Percentiles rank a stretch among this genome's conserved stretches.
Conservation (phyloP, 2,113 vertebrate species). For the Struthidea cinerea region DNA sequence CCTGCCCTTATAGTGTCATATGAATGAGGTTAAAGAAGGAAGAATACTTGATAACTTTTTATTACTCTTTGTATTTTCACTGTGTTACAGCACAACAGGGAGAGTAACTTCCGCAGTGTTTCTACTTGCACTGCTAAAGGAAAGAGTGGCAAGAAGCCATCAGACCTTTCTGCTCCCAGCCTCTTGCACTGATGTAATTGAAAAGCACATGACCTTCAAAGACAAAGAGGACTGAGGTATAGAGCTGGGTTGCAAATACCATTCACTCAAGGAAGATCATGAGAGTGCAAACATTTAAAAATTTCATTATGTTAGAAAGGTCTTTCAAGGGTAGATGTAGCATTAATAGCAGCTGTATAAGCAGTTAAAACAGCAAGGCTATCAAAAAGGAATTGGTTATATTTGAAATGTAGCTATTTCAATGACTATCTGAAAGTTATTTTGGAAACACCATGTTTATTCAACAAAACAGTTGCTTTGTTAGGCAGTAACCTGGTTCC, state of each 20-base stretch:
- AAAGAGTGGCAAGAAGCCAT: not conserved
- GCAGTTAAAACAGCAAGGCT: not conserved
- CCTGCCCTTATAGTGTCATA: not conserved
- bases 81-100: not conserved
- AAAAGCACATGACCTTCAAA: not conserved
- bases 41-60: not conserved
- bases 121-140: not conserved
- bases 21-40: not conserved
- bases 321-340: not conserved
- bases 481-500: not conserved
- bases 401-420: constrained; percentile 12
- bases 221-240: not conserved
- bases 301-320: not conserved
- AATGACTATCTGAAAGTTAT: not conserved
- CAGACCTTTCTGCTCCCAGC: not conserved
- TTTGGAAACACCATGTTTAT: not conserved
- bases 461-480: not conserved
- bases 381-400: not conserved
- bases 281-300: not conserved
- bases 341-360: not conserved
- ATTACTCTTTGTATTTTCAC: not conserved
- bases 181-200: not conserved
- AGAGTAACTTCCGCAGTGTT: not conserved
- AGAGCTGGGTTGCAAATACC: not conserved
- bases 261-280: not conserved